Base-by-base conservation (phyloP, 2,113 vertebrate genomes). In the Chaetodon auriga region DNA sequence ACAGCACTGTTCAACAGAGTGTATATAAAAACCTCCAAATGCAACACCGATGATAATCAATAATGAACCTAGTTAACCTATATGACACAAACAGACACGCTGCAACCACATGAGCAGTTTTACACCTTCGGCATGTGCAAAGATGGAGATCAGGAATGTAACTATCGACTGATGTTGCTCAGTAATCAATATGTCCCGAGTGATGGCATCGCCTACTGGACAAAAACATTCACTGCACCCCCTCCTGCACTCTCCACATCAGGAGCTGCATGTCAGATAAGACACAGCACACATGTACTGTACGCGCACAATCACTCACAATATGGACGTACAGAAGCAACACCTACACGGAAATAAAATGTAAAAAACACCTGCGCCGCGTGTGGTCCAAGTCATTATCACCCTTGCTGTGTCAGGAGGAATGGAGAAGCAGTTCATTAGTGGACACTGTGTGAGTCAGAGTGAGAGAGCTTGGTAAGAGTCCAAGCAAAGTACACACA, bases 341-440 rank as follows among this genome's bases (percentile, higher is more conserved):
- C 3, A 60, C 16, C 9, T 78, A 38, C 36, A 23, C 0, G 38
- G 18, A 62, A 36, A 25, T 58, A 43, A 46, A 68, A 68, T 68
- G 11, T 5, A 38, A 41, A 58, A 60, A 14, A 36, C 21, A 25
- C 15, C 78, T 64, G 65, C 75, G 23, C 55, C 63, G 75, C 51
- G 51, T 78, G 78, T 54, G 48, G 14, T 51, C 68, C 4, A 54
- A 76, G 13, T 80, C 63, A 84, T 86, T 82, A 80, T 78, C 86
- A 41, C 78, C 65, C 75, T 74, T 7, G 70, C 64, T 82, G 71
- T 79, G 78, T 63, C 69, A 62, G 15, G 8, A 70, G 54, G 68
- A 78, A 64, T 7, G 6, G 78, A 82, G 75, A 46, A 45, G 4
- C 19, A 66, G 83, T 80, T 84, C 66, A 84, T 86, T 61, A 84